Base-by-base conservation (phyloP, 2,113 vertebrate genomes). In the Clarias magur region DNA sequence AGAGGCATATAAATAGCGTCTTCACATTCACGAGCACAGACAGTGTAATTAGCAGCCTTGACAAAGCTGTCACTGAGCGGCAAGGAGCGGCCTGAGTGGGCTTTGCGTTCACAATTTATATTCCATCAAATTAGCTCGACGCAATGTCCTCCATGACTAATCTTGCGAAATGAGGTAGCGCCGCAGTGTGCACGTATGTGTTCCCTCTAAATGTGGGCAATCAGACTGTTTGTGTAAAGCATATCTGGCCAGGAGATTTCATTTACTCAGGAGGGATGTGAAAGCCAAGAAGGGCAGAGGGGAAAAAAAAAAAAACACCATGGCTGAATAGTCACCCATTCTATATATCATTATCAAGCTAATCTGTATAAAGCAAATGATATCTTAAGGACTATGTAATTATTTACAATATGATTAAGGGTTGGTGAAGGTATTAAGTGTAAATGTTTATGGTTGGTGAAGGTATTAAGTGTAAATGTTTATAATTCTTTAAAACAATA, bases 41-140 rank as follows among this genome's bases (percentile, higher is more conserved):
- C 90, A 92, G 90, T 92, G 90, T 87, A 89, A 93, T 94, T 92
- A 93, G 85, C 21, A 62, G 90, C 81, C 89, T 90, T 89, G 91
- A 89, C 88, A 4, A 82, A 88, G 85, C 82, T 89, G 90, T 89
- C 85, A 85, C 34, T 54, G 76, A 48, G 21, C 89, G 80, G 81
- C 27, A 6, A 78, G 80, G 83, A 86, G 88, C 7, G 30, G 73
- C 86, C 87, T 54, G 85, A 90, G 88, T 27, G 83, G 83, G 60
- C 87, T 86, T 82, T 82, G 85, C 89, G 30, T 87, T 88, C 79
- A 88, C 82, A 90, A 88, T 90, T 89, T 89, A 89, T 91, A 85
- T 88, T 38, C 88, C 83, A 88, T 92, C 91, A 93, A 92, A 93
- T 91, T 91, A 91, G 76, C 54, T 83, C 78, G 86, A 83, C 76